These are phyloP conservation scores for Platycnemis pennipes DNA, from an alignment of 2,888 invertebrate species.

Conservation along the genomic window DNA sequence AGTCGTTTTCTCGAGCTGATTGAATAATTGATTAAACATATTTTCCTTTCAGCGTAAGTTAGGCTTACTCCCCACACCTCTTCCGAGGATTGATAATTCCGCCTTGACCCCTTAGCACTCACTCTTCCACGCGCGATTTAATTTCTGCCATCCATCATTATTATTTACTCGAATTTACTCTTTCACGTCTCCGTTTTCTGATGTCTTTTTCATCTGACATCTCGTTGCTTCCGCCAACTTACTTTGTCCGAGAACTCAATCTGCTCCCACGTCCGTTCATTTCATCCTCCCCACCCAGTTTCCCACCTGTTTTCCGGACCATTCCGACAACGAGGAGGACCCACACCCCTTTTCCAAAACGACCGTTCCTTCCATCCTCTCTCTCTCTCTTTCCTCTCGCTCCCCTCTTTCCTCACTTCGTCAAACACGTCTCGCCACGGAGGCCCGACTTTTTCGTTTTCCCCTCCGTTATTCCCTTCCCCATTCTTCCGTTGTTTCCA, in stretches of 20 bases:
- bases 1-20: not conserved
- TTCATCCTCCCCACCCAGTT: not conserved
- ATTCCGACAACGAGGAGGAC: too few species aligned
- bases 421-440: not conserved
- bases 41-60: not conserved
- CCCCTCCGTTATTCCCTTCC: not conserved
- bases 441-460: not conserved
- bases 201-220: conserved; percentile 3
- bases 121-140: not conserved
- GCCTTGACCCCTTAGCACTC: not conserved
- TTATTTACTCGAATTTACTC: conserved; percentile 6
- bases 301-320: not conserved
- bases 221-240: not conserved
- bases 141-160: conserved; percentile 14
- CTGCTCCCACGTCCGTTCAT: not conserved
- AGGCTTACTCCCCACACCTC: not conserved
- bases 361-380: not conserved
- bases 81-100: not conserved
- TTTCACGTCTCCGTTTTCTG: not conserved
- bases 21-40: not conserved
- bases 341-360: not conserved
- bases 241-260: not conserved
- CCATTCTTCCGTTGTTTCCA: not conserved
- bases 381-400: not conserved
- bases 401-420: not conserved